Base-by-base conservation (phyloP, 2,888 invertebrate species). In the Reticulitermes lucifugus region DNA sequence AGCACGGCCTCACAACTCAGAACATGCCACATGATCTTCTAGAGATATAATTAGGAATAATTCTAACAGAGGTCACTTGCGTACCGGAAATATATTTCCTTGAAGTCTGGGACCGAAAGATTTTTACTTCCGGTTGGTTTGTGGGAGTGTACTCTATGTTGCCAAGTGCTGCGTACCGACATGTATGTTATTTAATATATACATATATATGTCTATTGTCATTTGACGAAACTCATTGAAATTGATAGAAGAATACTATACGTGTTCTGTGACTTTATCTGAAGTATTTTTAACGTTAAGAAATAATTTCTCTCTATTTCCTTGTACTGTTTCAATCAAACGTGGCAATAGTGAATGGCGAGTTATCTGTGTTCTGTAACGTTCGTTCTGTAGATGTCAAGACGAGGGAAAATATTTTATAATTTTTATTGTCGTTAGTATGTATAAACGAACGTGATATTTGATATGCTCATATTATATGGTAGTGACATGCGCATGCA, bases 121-220 rank as follows among this genome's bases (percentile, higher is more conserved):
- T 73, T 7, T 73, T 73, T 43, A 59, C 80, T 43, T 81, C 81
- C 81, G 81, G 81, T 43, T n/a, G 41, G 9, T 10, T 46, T 41
- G 81, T 70, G 81, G 81, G 81, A 65, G 81, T 81, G 81, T 81
- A 43, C 81, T 9, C 81, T 22, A 25, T 81, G 81, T 81, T 81
- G 81, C 65, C 81, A 81, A 81, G 25, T n/a, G n/a, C 6, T 14
- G 51, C 25, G 14, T 21, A 25, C 22, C 6, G 35, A 21, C 3
- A 25, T 65, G 25, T 65, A n/a, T 65, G n/a, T n/a, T 65, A 65
- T 25, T 25, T 7, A 65, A 65, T 10, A n/a, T 7, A 25, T 10
- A 10, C 10, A n/a, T 12, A 5, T 65, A n/a, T 12, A 2, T 65
- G 1, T n/a, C 0, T 25, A 6, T 25, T n/a, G 65, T n/a, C 65